Evolutionary conservation across 2,888 invertebrate species (phyloP), one percentile per base, ranked within the genome.

Genomic region (Mechanitis mazaeus): DNA sequence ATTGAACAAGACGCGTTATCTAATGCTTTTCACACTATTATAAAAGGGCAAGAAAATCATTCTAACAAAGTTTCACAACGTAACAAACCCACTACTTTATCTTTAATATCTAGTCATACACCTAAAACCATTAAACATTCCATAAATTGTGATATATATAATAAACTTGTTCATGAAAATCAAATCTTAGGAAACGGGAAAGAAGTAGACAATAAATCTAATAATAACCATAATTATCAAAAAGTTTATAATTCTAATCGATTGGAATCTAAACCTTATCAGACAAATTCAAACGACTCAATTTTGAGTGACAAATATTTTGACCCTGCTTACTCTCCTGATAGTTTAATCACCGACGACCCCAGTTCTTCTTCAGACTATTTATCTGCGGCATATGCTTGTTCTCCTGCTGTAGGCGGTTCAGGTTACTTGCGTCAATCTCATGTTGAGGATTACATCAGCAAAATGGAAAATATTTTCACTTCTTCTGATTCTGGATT

Each of bases 1-100:
- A 84, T 79, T 38, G 91, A 91, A 75, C 91, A 91, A 75, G 91
- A 91, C 73, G 87, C 81, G 54, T 78, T 91, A 47, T 89, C 90
- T 53, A 81, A 82, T 74, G 90, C 90, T 56, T 91, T 91, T 77
- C 81, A 88, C 64, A 85, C 84, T 62, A 90, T 91, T 64, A 84
- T 83, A 71, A 83, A 83, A 72, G 74, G 79, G 3, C 85, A 83
- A 77, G 69, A 73, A 63, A 76, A 75, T 60, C 74, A 78, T 66
- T 64, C 73, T 61, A 75, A 72, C 67, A 77, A 79, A 72, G 69
- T 66, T 61, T 64, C 72, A 47, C 78, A 76, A 67, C 76, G 74
- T 58, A 76, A 70, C 64, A 85, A 86, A 70, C 86, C 84, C 58
- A 84, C 84, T 65, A 81, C 88, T 53, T 72, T 88, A 59, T 81